Evolutionary conservation across 92 coral and sea anemone species (phyloP), one percentile per base, ranked within the genome.

Genomic region (Isaurus tuberculatus): DNA sequence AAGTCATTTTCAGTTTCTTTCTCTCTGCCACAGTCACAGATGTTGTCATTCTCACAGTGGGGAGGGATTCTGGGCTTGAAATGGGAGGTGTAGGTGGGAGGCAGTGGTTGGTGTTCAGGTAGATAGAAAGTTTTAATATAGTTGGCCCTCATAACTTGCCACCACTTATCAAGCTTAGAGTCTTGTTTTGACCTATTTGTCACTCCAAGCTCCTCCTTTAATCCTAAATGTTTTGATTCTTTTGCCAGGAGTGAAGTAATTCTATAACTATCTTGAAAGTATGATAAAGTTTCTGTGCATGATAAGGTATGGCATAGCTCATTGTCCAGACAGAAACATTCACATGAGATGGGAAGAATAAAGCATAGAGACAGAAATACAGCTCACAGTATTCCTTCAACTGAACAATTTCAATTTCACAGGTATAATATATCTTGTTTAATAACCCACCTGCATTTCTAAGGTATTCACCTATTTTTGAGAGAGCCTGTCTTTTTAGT

Each of bases 251-350:
- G 90, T 2, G 83, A 88, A n/a, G 84, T 66, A n/a, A 83, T 88
- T 17, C 88, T 85, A 88, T 88, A 88, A 4, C 91, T 64, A 75
- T 53, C 37, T 67, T 75, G 70, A 83, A 83, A 30, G 37, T 83
- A 15, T 83, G 49, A 58, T 43, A 88, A 60, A 83, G 78, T 28
- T 61, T 13, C 31, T 58, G 28, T 6, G 88, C 91, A 77, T 88
- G 91, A 37, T 83, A 88, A 1, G 91, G 91, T n/a, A 83, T 75
- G 14, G 88, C 88, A 88, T 88, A 88, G 15, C 79, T 88, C 4
- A 88, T 43, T 34, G 88, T 88, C 91, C 85, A 88, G 15, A 77
- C 86, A 34, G 91, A 83, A 0, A 83, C 51, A 68, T 88, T 88
- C 10, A 83, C 75, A 49, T 11, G 25, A 17, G 64, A 31, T 0